Evolutionary conservation across 1,140 invertebrate genomes (phyloP).

Genomic region (Conus betulinus): DNA sequence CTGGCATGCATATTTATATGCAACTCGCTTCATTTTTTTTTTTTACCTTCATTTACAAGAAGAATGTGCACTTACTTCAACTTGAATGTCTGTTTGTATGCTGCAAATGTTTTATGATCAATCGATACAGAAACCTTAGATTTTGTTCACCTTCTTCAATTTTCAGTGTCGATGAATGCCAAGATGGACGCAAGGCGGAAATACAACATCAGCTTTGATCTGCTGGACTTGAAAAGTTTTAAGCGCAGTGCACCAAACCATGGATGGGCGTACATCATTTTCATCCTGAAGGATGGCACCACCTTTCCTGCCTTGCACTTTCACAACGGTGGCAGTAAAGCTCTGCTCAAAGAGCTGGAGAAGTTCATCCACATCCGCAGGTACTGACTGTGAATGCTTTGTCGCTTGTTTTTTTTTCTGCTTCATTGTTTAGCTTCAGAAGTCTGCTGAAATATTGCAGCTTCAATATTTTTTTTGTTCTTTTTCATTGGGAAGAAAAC

Average conservation of each 20-base stretch:
- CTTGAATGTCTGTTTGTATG: too few species aligned
- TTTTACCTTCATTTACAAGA: too few species aligned
- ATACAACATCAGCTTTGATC: slow-evolving; percentile 75
- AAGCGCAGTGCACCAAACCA: slow-evolving; percentile 69
- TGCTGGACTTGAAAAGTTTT: slow-evolving; percentile 77
- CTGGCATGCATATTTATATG: too few species aligned
- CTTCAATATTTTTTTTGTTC: too few species aligned
- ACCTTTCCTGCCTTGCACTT: slow-evolving; percentile 89
- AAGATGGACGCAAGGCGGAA: slow-evolving; percentile 68
- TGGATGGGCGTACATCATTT: slow-evolving; percentile 75
- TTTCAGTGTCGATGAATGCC: slow-evolving; percentile 60
- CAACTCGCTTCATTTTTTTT: too few species aligned
- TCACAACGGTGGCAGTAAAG: slow-evolving; percentile 88
- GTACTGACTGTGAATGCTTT: slow-evolving; percentile 48
- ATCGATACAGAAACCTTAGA: too few species aligned
- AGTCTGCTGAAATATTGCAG: too few species aligned
- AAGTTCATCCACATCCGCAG: slow-evolving; percentile 75
- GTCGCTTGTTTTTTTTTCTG: background rate
- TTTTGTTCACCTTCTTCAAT: slow-evolving; percentile 6
- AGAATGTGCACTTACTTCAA: too few species aligned
- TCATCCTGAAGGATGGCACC: slow-evolving; percentile 81
- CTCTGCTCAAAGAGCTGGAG: slow-evolving; percentile 81
- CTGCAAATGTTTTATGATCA: too few species aligned
- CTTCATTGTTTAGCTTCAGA: too few species aligned
- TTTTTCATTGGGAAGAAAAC: too few species aligned